Base-by-base conservation (phyloP, 2,113 vertebrate species). In the Leptodactylus fuscus region DNA sequence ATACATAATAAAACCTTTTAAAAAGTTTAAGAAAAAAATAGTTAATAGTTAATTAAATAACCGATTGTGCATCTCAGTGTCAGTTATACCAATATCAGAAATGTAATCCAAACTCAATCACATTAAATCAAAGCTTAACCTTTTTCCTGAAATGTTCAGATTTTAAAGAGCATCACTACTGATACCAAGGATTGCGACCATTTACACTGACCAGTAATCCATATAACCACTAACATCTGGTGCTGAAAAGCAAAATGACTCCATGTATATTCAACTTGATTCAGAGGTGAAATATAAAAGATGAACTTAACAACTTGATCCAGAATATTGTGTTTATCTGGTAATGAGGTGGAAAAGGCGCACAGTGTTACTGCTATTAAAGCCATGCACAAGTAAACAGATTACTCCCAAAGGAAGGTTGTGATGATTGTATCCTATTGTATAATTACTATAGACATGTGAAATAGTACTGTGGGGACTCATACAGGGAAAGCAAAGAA, bases 371-470 rank as follows among this genome's bases (percentile, higher is more conserved):
- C 74, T 44, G 83, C 75, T 79, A 77, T 84, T 77, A 67, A 62
- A 85, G 83, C 74, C 51, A 85, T 69, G 74, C 83, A 85, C 83
- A 85, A 85, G 83, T 85, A 85, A 85, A 85, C 62, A 70, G 62
- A 85, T 85, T 70, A 38, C 32, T 85, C 83, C 83, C 83, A 44
- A 71, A 70, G 83, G 83, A 85, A 38, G 36, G 20, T 18, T 58
- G 62, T 55, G 75, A 85, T 85, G 83, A 85, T 80, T 85, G 83
- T 79, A 80, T 85, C 75, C 83, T 69, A 85, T 85, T 79, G 83
- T 80, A 85, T 85, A 85, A 85, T 85, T 79, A 85, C 60, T 85
- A 85, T 49, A 80, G 83, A 85, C 83, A 80, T 58, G 62, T 69
- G 27, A 70, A 85, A 85, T 70, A 24, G 75, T 32, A 58, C 75